phyloP scores from a whole-genome alignment of 1,140 invertebrate species.

The Sitobion miscanthi region DNA sequence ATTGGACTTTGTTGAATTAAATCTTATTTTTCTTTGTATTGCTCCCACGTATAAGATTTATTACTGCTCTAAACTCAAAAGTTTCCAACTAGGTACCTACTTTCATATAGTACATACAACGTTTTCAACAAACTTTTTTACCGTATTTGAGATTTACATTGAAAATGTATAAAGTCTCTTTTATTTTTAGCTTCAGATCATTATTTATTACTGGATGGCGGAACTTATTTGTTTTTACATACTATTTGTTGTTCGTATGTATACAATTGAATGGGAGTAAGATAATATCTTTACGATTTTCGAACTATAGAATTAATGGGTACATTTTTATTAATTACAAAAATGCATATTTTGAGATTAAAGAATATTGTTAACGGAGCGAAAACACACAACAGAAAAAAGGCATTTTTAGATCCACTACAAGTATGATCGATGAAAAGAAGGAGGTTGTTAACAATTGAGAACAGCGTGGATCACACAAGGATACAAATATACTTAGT shows the following conservation, averaged over 20 bases:
- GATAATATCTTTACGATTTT: neutral
- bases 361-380: no score
- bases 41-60: neutral
- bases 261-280: neutral
- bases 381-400: no score
- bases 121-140: neutral
- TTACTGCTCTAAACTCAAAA: neutral
- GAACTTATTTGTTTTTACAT: neutral
- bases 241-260: neutral
- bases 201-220: neutral
- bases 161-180: neutral
- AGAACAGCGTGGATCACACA: no score
- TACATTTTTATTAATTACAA: no score
- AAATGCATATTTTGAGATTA: no score
- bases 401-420: no score
- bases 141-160: neutral
- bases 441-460: no score
- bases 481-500: no score
- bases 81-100: neutral
- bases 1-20: neutral
- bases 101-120: neutral
- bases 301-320: neutral
- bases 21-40: neutral
- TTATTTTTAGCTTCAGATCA: neutral
- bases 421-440: no score